Percentiles rank a stretch among this genome's conserved stretches.
phyloP scores from a whole-genome alignment of 2,888 invertebrate genomes.

The Drosophila prolongata region DNA sequence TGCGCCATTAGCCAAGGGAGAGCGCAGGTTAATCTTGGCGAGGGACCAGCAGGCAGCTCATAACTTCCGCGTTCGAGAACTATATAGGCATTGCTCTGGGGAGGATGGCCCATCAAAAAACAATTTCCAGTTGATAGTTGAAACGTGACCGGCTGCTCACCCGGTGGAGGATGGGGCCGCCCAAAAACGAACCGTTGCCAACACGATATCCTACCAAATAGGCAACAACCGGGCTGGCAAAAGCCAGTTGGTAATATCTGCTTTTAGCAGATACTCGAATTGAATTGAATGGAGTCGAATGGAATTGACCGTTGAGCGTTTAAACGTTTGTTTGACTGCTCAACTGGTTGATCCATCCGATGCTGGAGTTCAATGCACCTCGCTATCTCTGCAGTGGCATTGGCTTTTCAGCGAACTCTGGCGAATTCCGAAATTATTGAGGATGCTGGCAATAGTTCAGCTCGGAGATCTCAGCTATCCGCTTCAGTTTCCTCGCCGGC shows the following conservation, averaged over 20 bases:
- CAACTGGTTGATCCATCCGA: constrained; percentile 51
- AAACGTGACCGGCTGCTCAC: constrained; percentile 55
- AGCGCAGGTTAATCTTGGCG: constrained; percentile 34
- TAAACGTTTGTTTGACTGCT: constrained; percentile 41
- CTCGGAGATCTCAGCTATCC: constrained; percentile 11
- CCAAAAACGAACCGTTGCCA: constrained; percentile 49
- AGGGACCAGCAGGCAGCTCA: constrained; percentile 30
- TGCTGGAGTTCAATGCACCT: constrained; percentile 45
- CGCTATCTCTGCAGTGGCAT: constrained; percentile 24
- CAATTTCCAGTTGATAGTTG: constrained; percentile 49
- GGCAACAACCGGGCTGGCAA: constrained; percentile 27
- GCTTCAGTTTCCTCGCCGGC: constrained; percentile 13
- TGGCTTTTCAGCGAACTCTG: constrained; percentile 39
- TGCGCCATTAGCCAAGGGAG: constrained; percentile 21
- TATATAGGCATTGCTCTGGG: constrained; percentile 29
- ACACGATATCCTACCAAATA: constrained; percentile 46
- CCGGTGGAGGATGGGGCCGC: constrained; percentile 24
- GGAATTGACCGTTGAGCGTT: constrained; percentile 36
- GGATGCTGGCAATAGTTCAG: constrained; percentile 33
- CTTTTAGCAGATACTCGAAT: constrained; percentile 46
- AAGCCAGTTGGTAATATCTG: constrained; percentile 51
- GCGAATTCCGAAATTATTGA: constrained; percentile 16
- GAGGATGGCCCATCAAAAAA: constrained; percentile 45
- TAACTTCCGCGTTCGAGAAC: constrained; percentile 52
- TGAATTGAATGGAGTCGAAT: constrained; percentile 42